Percentiles rank a stretch among this genome's conserved stretches.
These are phyloP conservation scores for Galeruca laticollis DNA, from an alignment of 2,888 invertebrate species.

Conservation along the genomic window DNA sequence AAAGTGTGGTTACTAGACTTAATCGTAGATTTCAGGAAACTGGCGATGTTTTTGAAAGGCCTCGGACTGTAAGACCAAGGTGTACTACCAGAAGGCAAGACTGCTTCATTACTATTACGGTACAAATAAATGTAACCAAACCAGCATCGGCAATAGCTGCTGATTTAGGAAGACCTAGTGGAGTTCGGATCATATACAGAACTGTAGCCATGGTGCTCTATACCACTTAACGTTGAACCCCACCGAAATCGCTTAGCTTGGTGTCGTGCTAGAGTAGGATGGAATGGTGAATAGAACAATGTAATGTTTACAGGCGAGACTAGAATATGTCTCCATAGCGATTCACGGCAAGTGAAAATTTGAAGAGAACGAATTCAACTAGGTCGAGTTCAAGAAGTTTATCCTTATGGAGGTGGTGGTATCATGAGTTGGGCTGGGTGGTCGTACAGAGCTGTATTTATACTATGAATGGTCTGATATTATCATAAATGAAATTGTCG, in stretches of 20 bases:
- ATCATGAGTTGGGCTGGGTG: background rate
- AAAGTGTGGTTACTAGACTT: background rate
- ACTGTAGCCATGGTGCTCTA: background rate
- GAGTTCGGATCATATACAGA: background rate
- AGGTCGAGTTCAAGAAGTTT: background rate
- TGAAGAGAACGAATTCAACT: background rate
- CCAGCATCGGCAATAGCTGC: background rate
- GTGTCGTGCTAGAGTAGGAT: too few relatives aligned
- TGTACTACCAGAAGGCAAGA: background rate
- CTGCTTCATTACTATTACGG: background rate
- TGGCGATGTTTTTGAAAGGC: too few relatives aligned
- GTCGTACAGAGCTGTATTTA: background rate
- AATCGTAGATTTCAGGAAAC: background rate
- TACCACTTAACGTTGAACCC: slow-evolving; percentile 2
- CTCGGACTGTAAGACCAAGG: background rate
- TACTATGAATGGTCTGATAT: background rate
- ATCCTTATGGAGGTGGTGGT: background rate
- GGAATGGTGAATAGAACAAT: too few relatives aligned
- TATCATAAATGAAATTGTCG: too few relatives aligned
- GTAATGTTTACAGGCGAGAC: too few relatives aligned
- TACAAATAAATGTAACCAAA: background rate
- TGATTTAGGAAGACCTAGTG: too few relatives aligned
- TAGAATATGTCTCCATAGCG: too few relatives aligned
- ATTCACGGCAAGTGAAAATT: background rate
- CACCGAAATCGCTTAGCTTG: background rate